Evolutionary conservation across 2,888 invertebrate species (phyloP), one percentile per base, ranked within the genome.

Genomic region (Drosophila picticornis): DNA sequence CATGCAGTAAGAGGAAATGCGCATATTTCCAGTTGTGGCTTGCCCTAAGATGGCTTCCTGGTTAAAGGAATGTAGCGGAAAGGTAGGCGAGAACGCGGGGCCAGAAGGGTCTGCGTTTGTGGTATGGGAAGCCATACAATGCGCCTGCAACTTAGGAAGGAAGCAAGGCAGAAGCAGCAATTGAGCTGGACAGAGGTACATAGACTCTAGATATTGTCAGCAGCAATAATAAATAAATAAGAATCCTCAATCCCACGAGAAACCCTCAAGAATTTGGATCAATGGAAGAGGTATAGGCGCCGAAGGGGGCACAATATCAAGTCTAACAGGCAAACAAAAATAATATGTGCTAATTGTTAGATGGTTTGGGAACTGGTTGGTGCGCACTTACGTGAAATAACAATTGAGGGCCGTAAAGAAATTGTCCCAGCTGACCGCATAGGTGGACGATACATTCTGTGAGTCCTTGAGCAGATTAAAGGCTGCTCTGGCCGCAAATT

Each of bases 401-500:
- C 95, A 94, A 13, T 94, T 95, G 57, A 99, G 94, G 0, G 98
- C 97, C 38, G 94, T 94, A 90, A 97, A 97, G 90, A 98, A 97
- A 90, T 97, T 97, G 90, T 97, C 97, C 96, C 97, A 97, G 0
- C 96, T 96, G 22, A 97, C 94, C 51, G 94, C 94, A 69, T 94
- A 94, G 34, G 94, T 94, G 22, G 94, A 93, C 0, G 94, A 93
- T 60, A 95, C 94, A 77, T 96, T 90, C 4, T 92, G 90, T 0
- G 93, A 95, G 77, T 96, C 95, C 90, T 96, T 96, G 22, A 97
- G 93, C 83, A 97, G 94, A 88, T 96, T 96, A 91, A 96, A 97
- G 50, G 96, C 96, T 88, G 96, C 95, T 64, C 95, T 94, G 84
- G 98, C 97, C 22, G 97, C 96, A 93, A 96, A 95, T 64, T 95